Evolutionary conservation across 2,888 invertebrate species (phyloP).

Genomic region (Apamea monoglypha): DNA sequence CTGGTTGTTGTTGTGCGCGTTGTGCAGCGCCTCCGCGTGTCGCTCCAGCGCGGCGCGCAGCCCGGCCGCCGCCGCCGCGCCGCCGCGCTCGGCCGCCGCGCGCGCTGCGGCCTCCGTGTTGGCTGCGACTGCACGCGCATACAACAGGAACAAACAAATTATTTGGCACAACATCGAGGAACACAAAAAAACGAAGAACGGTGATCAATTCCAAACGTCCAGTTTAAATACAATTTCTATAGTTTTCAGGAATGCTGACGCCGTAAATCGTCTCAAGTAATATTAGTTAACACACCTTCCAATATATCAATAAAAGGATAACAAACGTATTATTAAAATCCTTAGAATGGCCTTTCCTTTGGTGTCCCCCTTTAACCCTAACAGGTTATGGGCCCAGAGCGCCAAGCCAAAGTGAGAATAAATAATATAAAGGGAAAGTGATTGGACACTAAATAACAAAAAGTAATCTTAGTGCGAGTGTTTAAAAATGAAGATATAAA

Average conservation of each 20-base stretch:
- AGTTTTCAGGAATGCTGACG: background rate
- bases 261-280: background rate
- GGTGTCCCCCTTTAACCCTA: too few relatives aligned
- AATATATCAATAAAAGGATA: too few relatives aligned
- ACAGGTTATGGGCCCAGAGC: too few relatives aligned
- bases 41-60: constrained; percentile 80
- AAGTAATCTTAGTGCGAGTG: too few relatives aligned
- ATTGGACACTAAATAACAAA: too few relatives aligned
- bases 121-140: constrained; percentile 73
- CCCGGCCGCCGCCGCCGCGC: constrained; percentile 73
- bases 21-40: constrained; percentile 77
- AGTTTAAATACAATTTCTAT: background rate
- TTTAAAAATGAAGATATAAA: too few relatives aligned
- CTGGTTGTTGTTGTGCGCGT: constrained; percentile 55
- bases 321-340: too few relatives aligned
- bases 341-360: too few relatives aligned
- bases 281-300: too few relatives aligned
- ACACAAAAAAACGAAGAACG: background rate
- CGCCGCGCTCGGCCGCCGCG: constrained; percentile 84
- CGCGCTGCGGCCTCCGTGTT: constrained; percentile 84
- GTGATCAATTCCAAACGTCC: background rate
- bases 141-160: background rate
- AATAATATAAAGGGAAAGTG: too few relatives aligned
- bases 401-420: too few relatives aligned
- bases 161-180: background rate